Conservation (phyloP, 1,140 invertebrate species). For the Saccostrea glomerata region DNA sequence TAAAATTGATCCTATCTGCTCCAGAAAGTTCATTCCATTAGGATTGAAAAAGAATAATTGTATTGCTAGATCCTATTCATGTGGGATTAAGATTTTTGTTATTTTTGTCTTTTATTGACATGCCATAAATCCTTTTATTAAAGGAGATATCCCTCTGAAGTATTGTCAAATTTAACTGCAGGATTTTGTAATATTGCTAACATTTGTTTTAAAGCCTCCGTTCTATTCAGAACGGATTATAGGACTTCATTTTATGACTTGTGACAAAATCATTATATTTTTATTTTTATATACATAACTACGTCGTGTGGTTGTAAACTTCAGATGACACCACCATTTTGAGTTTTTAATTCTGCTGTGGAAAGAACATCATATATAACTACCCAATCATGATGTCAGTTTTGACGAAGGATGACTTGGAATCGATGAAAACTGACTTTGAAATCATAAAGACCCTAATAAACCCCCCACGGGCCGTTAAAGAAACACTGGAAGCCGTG, state of each 20-base stretch:
- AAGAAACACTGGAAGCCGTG: neutral
- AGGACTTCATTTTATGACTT: neutral
- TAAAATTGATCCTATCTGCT: neutral
- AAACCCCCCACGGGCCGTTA: neutral
- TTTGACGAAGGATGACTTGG: neutral
- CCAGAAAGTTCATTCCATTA: neutral
- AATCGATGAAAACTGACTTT: neutral
- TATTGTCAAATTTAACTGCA: neutral
- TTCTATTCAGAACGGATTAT: neutral
- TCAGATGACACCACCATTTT: neutral
- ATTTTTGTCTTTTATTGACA: neutral
- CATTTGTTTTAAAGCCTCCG: too few species aligned
- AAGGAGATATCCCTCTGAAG: neutral
- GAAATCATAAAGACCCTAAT: neutral
- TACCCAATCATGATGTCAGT: neutral
- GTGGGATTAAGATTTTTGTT: neutral
- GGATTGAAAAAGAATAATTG: neutral
- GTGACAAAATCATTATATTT: too few species aligned
- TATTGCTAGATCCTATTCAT: neutral
- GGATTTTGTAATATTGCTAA: too few species aligned
- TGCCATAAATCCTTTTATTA: neutral
- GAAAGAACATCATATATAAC: neutral
- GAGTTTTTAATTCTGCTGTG: too few species aligned
- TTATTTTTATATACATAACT: too few species aligned
- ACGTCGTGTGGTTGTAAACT: neutral